A percentile compares a stretch with the other conserved stretches of the same genome.
Conservation (phyloP, 1,140 invertebrate species). For the Pogonus chalceus region DNA sequence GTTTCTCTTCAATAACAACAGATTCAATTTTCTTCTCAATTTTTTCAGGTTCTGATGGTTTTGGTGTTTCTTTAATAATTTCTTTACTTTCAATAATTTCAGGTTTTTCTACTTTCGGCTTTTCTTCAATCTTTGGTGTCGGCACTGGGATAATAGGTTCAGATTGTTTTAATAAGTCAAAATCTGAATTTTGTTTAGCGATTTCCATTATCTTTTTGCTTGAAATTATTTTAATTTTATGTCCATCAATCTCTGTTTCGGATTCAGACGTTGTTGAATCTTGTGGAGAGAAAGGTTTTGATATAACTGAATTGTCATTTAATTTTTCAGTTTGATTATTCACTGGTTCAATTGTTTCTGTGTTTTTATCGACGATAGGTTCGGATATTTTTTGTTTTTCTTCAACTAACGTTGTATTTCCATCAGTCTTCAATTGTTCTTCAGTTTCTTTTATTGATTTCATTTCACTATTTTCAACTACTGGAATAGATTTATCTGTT, state of each 20-base stretch:
- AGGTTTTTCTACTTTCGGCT: slow-evolving; percentile 13
- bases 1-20: slow-evolving; percentile 24
- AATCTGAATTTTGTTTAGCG: slow-evolving; percentile 37
- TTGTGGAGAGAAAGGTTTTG: slow-evolving; percentile 14
- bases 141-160: slow-evolving; percentile 8
- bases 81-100: slow-evolving; percentile 20
- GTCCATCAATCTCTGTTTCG: slow-evolving; percentile 34
- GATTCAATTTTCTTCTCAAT: slow-evolving; percentile 36
- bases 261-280: slow-evolving; percentile 31
- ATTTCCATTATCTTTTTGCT: slow-evolving; percentile 31
- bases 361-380: slow-evolving; percentile 24
- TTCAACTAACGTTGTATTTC: slow-evolving; percentile 12
- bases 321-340: slow-evolving; percentile 11
- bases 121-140: slow-evolving; percentile 16
- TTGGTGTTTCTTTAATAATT: slow-evolving; percentile 32
- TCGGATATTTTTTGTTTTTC: slow-evolving; percentile 12
- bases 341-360: slow-evolving; percentile 28
- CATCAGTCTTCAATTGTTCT: slow-evolving; percentile 8
- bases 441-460: slow-evolving; percentile 17
- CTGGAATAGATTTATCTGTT: slow-evolving; percentile 27
- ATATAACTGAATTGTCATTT: background rate
- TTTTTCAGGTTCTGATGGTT: slow-evolving; percentile 33
- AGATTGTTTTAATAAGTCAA: slow-evolving; percentile 20
- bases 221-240: slow-evolving; percentile 33
- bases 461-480: slow-evolving; percentile 23